Conservation (phyloP, 1,140 invertebrate genomes). For the Procambarus clarkii region DNA sequence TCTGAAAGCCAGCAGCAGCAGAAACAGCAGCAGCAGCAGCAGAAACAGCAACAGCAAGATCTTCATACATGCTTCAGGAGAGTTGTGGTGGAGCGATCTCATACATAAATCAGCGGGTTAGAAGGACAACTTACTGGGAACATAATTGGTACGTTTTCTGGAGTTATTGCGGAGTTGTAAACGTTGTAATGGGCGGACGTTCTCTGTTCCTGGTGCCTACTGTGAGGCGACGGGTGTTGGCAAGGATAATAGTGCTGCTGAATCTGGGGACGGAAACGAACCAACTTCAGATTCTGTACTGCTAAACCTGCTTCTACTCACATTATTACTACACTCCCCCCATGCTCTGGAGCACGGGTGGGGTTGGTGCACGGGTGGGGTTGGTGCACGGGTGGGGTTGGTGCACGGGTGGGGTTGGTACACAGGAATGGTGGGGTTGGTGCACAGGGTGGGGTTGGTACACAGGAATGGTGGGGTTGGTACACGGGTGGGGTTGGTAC, state of each 20-base stretch:
- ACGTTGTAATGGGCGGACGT: slow-evolving; percentile 39
- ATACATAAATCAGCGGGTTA: slow-evolving; percentile 14
- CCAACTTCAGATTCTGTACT: slow-evolving; percentile 27
- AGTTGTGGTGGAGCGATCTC: slow-evolving; percentile 15
- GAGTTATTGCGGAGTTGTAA: slow-evolving; percentile 36
- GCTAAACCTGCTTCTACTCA: background rate
- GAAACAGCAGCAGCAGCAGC: no score
- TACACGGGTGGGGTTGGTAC: no score
- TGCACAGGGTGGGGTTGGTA: no score
- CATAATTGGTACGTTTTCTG: slow-evolving; percentile 46
- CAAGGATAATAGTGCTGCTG: slow-evolving; percentile 48
- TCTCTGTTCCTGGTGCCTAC: slow-evolving; percentile 43
- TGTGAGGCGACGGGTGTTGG: slow-evolving; percentile 28
- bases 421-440: no score
- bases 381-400: no score
- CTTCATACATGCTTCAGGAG: slow-evolving; percentile 21
- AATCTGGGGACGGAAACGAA: slow-evolving; percentile 51
- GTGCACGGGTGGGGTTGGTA: no score
- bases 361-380: no score
- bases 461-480: no score
- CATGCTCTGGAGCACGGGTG: no score
- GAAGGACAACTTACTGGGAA: slow-evolving; percentile 41
- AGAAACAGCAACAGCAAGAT: no score
- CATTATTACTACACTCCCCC: background rate
- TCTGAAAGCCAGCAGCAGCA: background rate